These are phyloP conservation scores for Sceloporus undulatus DNA, from an alignment of 2,113 vertebrate genomes.

Conservation along the genomic window DNA sequence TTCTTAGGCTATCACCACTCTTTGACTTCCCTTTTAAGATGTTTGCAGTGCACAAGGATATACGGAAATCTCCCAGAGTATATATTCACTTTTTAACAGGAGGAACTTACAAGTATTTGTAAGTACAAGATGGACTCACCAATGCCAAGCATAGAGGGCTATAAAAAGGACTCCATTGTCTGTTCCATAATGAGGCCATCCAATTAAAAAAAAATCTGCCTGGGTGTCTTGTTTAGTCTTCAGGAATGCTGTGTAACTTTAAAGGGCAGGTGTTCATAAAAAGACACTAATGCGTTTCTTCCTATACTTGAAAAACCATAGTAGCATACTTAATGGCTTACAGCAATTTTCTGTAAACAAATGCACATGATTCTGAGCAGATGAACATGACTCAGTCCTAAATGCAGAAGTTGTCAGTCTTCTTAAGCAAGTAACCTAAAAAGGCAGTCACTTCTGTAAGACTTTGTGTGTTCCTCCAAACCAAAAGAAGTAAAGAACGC, in stretches of 20 bases:
- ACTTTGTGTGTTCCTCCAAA: constrained; percentile 13
- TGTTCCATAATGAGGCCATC: neutral
- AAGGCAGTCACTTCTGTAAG: constrained; percentile 60
- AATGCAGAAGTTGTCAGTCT: constrained; percentile 58
- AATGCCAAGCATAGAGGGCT: neutral
- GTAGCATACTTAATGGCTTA: neutral
- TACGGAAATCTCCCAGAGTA: neutral
- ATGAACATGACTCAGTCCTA: constrained; percentile 31
- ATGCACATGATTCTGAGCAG: constrained; percentile 32
- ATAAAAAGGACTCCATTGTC: neutral
- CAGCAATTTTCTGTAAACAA: constrained; percentile 1
- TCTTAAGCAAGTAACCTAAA: constrained; percentile 55
- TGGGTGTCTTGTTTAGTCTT: neutral
- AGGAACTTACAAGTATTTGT: neutral
- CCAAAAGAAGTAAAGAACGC: constrained; percentile 50
- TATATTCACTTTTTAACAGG: neutral
- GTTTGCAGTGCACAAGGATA: neutral
- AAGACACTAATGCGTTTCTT: neutral
- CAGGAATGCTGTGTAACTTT: neutral
- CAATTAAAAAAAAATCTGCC: neutral
- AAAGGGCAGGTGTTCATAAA: neutral
- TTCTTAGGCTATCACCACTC: too few species aligned
- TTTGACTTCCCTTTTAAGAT: too few species aligned
- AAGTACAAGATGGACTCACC: too few species aligned
- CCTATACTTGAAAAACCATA: neutral